These are phyloP conservation scores for Catalaphyllia jardinei DNA, from an alignment of 64 coral and sea anemone species.

Conservation along the genomic window DNA sequence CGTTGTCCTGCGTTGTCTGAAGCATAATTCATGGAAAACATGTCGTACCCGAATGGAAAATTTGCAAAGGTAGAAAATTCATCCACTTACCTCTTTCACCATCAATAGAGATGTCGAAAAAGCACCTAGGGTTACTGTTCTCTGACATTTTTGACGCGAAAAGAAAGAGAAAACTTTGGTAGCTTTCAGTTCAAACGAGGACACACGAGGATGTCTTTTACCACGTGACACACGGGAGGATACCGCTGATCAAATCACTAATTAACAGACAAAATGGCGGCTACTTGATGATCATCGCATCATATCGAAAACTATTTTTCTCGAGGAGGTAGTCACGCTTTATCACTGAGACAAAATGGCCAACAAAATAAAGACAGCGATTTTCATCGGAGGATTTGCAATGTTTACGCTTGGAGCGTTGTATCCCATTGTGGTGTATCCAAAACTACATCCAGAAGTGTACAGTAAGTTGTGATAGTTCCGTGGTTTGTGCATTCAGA, in stretches of 20 bases:
- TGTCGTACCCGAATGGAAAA: neutral
- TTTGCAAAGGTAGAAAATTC: neutral
- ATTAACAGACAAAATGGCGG: conserved; percentile 27
- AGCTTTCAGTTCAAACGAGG: neutral
- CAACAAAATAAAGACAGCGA: conserved; percentile 67
- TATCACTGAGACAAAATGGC: conserved; percentile 47
- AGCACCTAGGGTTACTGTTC: conserved; percentile 62
- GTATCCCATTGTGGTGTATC: conserved; percentile 86
- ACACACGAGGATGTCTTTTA: neutral
- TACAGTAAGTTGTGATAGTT: conserved; percentile 67
- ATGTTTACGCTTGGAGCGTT: conserved; percentile 76
- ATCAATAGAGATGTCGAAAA: conserved; percentile 79
- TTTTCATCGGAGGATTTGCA: conserved; percentile 87
- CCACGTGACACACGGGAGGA: neutral
- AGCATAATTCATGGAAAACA: neutral
- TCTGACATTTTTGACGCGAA: neutral
- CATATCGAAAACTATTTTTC: neutral
- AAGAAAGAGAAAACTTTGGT: neutral
- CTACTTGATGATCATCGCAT: too few relatives aligned
- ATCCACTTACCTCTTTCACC: conserved; percentile 66
- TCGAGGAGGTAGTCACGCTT: neutral
- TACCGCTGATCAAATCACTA: neutral
- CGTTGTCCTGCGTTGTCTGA: neutral
- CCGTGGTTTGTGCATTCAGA: too few relatives aligned
- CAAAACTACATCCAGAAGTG: conserved; percentile 80